Base-by-base conservation (phyloP, 2,888 invertebrate species). In the Pandemis heparana region DNA sequence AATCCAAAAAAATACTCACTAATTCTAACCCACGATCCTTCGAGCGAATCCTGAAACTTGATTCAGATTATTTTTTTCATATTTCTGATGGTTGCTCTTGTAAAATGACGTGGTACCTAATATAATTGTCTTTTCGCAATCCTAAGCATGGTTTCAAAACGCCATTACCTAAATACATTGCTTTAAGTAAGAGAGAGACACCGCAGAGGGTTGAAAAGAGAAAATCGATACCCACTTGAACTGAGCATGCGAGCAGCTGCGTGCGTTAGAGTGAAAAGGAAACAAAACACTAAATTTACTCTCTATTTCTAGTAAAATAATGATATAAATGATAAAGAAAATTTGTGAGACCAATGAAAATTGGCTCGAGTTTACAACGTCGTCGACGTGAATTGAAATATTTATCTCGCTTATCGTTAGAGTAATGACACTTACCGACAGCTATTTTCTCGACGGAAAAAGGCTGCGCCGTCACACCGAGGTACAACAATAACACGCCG, bases 401-500 rank as follows among this genome's bases (percentile, higher is more conserved):
- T 68, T 68, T 41, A 69, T 69, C 39, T 73, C 59, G 23, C 63
- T 69, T 60, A 69, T 64, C 41, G 38, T 32, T 43, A n/a, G 39
- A 60, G 53, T 64, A 48, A 67, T 70, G 74, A 70, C 74, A 92
- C 94, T 93, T 85, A 95, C 94, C 94, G 56, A 95, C 91, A 48
- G 92, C 92, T 69, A 94, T 94, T 86, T 94, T 95, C 77, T 95
- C 94, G 64, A 90, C 89, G 16, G 92, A 83, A 79, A 91, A 89
- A 74, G 87, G 84, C 82, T 94, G 94, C 74, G 91, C 89, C 78
- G 86, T 81, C 78, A 86, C 83, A 79, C 85, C 86, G 77, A 86
- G 77, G 74, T 85, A 82, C 70, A 88, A 87, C 80, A 91, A 87
- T 79, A 92, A 89, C 83, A 91, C 83, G 77, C 87, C 85, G 82